Base-by-base conservation (phyloP, 2,113 vertebrate species). In the Scalopus aquaticus region DNA sequence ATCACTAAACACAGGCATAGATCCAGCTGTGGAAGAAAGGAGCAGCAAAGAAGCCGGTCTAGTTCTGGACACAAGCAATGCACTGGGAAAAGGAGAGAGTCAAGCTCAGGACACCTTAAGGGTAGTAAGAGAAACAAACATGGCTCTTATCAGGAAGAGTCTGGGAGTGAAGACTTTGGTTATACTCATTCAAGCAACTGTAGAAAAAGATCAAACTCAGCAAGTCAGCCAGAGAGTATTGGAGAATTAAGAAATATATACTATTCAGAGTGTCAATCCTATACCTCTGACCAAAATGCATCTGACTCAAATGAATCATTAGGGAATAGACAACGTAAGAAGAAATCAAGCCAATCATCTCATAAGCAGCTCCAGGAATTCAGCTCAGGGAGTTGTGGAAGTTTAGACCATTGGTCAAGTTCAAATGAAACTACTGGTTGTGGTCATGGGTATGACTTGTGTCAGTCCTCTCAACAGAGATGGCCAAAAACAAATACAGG, bases 131-230 rank as follows among this genome's bases (percentile, higher is more conserved):
- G 89, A 83, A 82, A 76, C 26, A 86, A 89, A 24, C 15, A 94
- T 76, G 44, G 32, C 5, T 90, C 76, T 86, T 44, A 92, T n/a
- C 65, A 96, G 15, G 64, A 93, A 79, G 77, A 80, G 11, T 80
- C 51, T 58, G 19, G 19, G 15, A 93, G 58, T 76, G 46, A 88
- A 92, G 78, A 79, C 65, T 22, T 5, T 49, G 30, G 28, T 67
- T 30, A 60, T 62, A 30, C 28, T 49, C 37, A 77, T 77, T 88
- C 77, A 91, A 72, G 28, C 26, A 72, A 49, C 28, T 30, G 4
- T 7, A 79, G 22, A 78, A 65, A 39, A 73, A 88, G 28, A 84
- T 80, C 88, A 88, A 64, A 88, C 22, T 74, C 78, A 49, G 39
- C 37, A 84, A 81, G 35, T 6, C 9, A 35, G 44, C 51, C 65